phyloP scores from a whole-genome alignment of 2,113 vertebrate genomes.

The Callaeas wilsoni region DNA sequence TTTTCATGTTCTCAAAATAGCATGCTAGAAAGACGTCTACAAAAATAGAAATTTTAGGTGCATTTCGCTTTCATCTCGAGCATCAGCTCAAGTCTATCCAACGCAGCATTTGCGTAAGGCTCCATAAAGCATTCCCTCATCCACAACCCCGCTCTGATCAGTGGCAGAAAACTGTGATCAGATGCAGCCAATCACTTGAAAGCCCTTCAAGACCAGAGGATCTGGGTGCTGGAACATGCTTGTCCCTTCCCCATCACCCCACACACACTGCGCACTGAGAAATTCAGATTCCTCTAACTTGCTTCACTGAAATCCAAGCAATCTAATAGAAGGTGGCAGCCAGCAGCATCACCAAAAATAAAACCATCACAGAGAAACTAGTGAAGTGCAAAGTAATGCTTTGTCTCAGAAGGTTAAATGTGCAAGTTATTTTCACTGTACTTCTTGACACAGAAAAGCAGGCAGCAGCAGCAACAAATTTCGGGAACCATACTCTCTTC shows the following conservation, averaged over 20 bases:
- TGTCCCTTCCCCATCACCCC: neutral
- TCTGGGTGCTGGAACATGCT: neutral
- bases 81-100: neutral
- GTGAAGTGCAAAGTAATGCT: neutral
- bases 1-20: slow-evolving; percentile 41
- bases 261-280: fast-evolving
- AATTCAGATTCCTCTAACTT: neutral
- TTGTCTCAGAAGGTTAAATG: neutral
- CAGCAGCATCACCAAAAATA: slow-evolving; percentile 1
- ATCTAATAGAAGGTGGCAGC: neutral
- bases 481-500: neutral
- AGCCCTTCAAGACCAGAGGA: neutral
- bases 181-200: neutral
- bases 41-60: slow-evolving; percentile 36
- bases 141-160: neutral
- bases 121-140: neutral
- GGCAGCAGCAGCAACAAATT: neutral
- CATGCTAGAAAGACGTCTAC: neutral
- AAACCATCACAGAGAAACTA: neutral
- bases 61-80: neutral
- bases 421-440: neutral
- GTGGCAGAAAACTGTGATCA: neutral
- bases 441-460: neutral
- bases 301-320: fast-evolving
- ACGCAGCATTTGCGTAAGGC: neutral